Base-by-base conservation (phyloP, 2,113 vertebrate genomes). In the Eptesicus fuscus region DNA sequence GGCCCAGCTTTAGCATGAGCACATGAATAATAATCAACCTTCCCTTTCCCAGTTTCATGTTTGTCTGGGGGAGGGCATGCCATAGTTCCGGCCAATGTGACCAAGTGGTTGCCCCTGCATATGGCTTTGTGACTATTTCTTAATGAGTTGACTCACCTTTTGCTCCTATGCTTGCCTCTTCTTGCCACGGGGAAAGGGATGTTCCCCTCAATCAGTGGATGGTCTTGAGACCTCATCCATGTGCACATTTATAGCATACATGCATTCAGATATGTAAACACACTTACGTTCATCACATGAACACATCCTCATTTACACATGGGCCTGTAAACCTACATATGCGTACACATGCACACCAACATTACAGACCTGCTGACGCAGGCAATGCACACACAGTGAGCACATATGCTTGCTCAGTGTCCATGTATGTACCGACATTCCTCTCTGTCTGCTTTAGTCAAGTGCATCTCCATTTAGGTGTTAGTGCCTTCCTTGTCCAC, bases 41-140 rank as follows among this genome's bases (percentile, higher is more conserved):
- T 28, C 9, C n/a, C 22, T 65, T 47, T 42, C 16, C 28, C 9
- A 5, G 7, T 13, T 37, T 86, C 12, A 1, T 5, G 18, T 20
- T 3, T 65, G 8, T 25, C 11, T 23, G 13, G 1, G 6, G 6
- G n/a, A n/a, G 49, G 10, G n/a, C 2, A 0, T 0, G 0, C 2
- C 5, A 2, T 40, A 56, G 7, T 8, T 35, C 18, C 16, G 35
- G 13, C 9, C n/a, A 1, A 6, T 1, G 51, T 3, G 12, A 18
- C 9, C 3, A 2, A 9, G 28, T 0, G 11, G 22, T 1, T 18
- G 18, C 3, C 1, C 0, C 28, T 0, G 9, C 2, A 0, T 35
- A 70, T 3, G 49, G 16, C 42, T 30, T 12, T n/a, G 67, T 4
- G 32, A 22, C 0, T 40, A 30, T 30, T 61, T 44, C 49, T 30